Conservation (phyloP, 2,888 invertebrate species). For the Lasioglossum calceatum region DNA sequence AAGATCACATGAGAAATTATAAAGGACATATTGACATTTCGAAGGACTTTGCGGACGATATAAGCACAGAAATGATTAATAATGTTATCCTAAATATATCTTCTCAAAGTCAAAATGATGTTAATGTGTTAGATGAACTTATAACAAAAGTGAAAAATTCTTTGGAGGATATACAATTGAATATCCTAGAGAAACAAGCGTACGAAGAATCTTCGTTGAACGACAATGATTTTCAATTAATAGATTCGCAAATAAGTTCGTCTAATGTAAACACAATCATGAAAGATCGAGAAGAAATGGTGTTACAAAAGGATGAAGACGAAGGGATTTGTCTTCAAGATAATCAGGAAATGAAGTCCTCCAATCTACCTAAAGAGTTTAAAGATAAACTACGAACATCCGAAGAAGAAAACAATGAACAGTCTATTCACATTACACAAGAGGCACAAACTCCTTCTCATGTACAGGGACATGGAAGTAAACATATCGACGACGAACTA, state of each 20-base stretch:
- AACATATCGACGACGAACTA: conserved; percentile 78
- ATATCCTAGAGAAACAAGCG: conserved; percentile 23
- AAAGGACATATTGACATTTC: conserved; percentile 37
- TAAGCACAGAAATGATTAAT: conserved; percentile 39
- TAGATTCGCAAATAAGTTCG: conserved; percentile 11
- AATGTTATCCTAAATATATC: conserved; percentile 53
- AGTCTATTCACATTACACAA: conserved; percentile 48
- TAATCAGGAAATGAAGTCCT: conserved; percentile 34
- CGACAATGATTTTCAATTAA: conserved; percentile 24
- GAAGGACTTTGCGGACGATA: conserved; percentile 33
- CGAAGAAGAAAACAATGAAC: conserved; percentile 53
- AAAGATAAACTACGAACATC: conserved; percentile 58
- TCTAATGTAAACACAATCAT: conserved; percentile 1
- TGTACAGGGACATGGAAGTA: conserved; percentile 57
- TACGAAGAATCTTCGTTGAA: conserved; percentile 26
- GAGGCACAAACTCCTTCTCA: conserved; percentile 51
- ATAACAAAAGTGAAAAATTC: conserved; percentile 33
- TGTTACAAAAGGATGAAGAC: conserved; percentile 44
- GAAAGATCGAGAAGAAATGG: conserved; percentile 19
- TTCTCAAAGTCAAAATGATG: conserved; percentile 56
- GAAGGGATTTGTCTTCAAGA: conserved; percentile 36
- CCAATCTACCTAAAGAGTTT: conserved; percentile 62
- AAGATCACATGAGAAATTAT: conserved; percentile 39
- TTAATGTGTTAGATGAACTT: conserved; percentile 37
- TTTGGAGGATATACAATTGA: conserved; percentile 29